Evolutionary conservation across 2,888 invertebrate genomes (phyloP).

Genomic region (Acleris cristana): DNA sequence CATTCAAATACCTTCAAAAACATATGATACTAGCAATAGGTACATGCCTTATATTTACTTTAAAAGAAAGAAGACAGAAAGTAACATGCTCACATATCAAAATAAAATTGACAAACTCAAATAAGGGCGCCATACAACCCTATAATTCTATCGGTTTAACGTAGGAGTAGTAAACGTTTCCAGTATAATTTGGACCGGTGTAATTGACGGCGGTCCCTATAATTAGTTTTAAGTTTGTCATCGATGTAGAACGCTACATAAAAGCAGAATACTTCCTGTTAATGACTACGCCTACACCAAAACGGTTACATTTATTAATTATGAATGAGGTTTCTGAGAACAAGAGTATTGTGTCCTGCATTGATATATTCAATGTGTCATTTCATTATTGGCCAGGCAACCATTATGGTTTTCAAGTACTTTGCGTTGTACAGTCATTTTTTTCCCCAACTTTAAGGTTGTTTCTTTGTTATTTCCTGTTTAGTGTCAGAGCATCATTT

Average conservation of each 20-base stretch:
- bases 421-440: neutral
- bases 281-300: conserved; percentile 48
- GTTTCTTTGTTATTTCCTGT: conserved; percentile 19
- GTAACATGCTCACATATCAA: too few species aligned
- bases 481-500: neutral
- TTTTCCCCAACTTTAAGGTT: conserved; percentile 6
- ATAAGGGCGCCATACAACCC: too few species aligned
- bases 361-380: conserved; percentile 30
- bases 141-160: too few species aligned
- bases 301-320: conserved; percentile 67
- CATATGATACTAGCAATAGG: too few species aligned
- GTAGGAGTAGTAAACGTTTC: too few species aligned
- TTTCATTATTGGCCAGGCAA: conserved; percentile 2
- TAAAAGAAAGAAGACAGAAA: too few species aligned
- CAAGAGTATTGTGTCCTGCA: conserved; percentile 52
- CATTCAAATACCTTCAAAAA: too few species aligned
- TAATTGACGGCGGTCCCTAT: too few species aligned
- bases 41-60: too few species aligned
- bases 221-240: too few species aligned
- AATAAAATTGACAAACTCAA: too few species aligned
- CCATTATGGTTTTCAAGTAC: conserved; percentile 13
- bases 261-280: conserved; percentile 53
- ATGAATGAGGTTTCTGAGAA: conserved; percentile 72
- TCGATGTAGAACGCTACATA: conserved; percentile 1
- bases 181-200: too few species aligned